Evolutionary conservation across 2,797 vertebrate genomes (phyloP).

Genomic region (Microchirus variegatus): DNA sequence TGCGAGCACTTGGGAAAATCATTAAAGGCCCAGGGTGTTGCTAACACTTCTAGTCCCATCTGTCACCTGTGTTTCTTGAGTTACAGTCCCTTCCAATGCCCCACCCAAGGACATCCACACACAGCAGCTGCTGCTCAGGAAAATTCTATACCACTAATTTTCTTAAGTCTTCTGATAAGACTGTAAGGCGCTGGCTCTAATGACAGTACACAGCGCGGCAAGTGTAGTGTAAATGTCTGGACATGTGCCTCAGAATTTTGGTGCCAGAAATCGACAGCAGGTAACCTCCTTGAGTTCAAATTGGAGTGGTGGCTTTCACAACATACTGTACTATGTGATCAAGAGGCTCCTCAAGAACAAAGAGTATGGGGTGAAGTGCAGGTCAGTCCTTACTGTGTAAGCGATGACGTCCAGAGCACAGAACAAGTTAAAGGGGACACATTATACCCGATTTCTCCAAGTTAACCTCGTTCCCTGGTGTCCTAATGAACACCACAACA

Average conservation of each 20-base stretch:
- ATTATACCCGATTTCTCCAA: too few relatives aligned
- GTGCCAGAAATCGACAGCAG: slow-evolving; percentile 18
- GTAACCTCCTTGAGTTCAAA: slow-evolving; percentile 9
- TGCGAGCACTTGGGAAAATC: slow-evolving; percentile 40
- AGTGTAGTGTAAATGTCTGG: slow-evolving; percentile 29
- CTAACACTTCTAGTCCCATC: slow-evolving; percentile 69
- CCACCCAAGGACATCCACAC: slow-evolving; percentile 42
- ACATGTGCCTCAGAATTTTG: slow-evolving; percentile 11
- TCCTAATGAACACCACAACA: too few relatives aligned
- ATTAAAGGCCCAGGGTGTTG: slow-evolving; percentile 60
- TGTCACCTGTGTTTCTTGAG: slow-evolving; percentile 67
- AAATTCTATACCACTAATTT: slow-evolving; percentile 55
- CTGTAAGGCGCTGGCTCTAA: slow-evolving; percentile 36
- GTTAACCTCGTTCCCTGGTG: too few relatives aligned
- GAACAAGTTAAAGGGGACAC: slow-evolving; percentile 33
- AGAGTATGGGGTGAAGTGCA: slow-evolving; percentile 25
- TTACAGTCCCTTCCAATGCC: slow-evolving; percentile 56
- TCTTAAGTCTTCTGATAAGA: slow-evolving; percentile 59
- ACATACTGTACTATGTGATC: slow-evolving; percentile 17
- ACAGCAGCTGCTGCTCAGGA: slow-evolving; percentile 57
- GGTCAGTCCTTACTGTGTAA: slow-evolving; percentile 30
- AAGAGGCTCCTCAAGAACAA: slow-evolving; percentile 37
- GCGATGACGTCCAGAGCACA: slow-evolving; percentile 1
- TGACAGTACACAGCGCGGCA: slow-evolving; percentile 22
- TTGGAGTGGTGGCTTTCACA: slow-evolving; percentile 4